Base-by-base conservation (phyloP, 2,113 vertebrate species). In the Melanocharis versteri region DNA sequence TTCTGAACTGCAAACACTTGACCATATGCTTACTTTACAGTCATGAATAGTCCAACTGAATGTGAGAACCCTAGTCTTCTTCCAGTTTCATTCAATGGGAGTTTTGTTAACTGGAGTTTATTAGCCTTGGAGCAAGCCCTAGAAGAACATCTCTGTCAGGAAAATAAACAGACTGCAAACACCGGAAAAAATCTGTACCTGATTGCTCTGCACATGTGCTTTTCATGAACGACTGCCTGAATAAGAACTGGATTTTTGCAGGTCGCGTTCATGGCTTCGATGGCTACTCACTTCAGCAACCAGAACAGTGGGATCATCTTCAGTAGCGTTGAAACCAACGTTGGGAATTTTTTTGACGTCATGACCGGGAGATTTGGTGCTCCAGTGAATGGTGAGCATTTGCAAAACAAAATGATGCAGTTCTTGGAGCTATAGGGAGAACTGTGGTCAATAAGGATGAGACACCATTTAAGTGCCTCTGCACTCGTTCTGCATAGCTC, bases 241-340 rank as follows among this genome's bases (percentile, higher is more conserved):
- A 27, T 58, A 53, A 58, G 53, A 53, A 45, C 33, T 78, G 28
- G 62, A 28, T 95, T 87, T 97, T 78, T 89, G 48, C 93, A 98
- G 98, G 98, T 98, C 0, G 98, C 98, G 0, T 98, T 98, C 91
- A 98, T 98, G 98, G 98, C 98, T 90, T 98, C 98, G 1, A 98
- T 98, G 95, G 98, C 98, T 56, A 98, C 98, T 42, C 98, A 98
- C 92, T 98, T 98, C 96, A 98, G 98, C 93, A 98, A 98, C 81
- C 98, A 98, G 92, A 98, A 98, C 90, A 98, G 98, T 7, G 98
- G 98, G 30, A 98, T 98, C 56, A 98, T 98, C 94, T 98, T 98
- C 97, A 98, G 98, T 45, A 98, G 98, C 0, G 98, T 98, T 1
- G 98, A 98, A 97, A 98, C 98, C 53, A 98, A 98, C 0, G 96